Evolutionary conservation across 2,113 vertebrate genomes (phyloP).

Genomic region (Dicaeum eximium): DNA sequence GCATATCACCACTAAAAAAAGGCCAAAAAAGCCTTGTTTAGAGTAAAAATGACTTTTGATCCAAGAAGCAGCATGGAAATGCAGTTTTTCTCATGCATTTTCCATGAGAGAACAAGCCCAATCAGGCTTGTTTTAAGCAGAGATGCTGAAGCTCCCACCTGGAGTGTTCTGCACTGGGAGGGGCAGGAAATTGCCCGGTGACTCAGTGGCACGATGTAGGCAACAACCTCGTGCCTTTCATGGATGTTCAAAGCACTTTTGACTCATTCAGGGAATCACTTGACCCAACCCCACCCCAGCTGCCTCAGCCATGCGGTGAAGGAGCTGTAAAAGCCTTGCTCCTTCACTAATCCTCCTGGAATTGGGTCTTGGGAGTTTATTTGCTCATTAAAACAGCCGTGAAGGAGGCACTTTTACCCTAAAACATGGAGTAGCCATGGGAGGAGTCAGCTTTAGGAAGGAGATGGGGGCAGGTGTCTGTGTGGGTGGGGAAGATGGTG

Average conservation of each 20-base stretch:
- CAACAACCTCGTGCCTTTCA: not conserved
- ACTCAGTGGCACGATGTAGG: not conserved
- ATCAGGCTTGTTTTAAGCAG: conserved; percentile 42
- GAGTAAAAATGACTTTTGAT: not conserved
- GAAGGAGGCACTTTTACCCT: not conserved
- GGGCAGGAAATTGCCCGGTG: not conserved
- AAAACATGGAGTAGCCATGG: not conserved
- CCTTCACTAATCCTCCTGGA: not conserved
- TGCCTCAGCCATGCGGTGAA: accelerated
- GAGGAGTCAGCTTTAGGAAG: not conserved
- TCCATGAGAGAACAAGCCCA: conserved; percentile 27
- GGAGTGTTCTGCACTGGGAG: not conserved
- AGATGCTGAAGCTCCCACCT: not conserved
- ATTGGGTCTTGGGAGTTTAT: not conserved
- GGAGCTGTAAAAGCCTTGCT: not conserved
- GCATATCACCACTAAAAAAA: not conserved
- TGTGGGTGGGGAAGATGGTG: not conserved
- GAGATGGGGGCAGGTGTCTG: too few relatives aligned
- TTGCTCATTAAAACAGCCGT: not conserved
- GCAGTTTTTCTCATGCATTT: conserved; percentile 42
- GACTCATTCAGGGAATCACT: not conserved
- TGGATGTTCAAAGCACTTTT: not conserved
- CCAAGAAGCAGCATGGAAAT: not conserved
- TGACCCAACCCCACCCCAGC: not conserved
- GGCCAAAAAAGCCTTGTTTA: conserved; percentile 18